Base-by-base conservation (phyloP, 37 sponge, comb jelly and placozoan genomes). In the Chondrosia reniformis region DNA sequence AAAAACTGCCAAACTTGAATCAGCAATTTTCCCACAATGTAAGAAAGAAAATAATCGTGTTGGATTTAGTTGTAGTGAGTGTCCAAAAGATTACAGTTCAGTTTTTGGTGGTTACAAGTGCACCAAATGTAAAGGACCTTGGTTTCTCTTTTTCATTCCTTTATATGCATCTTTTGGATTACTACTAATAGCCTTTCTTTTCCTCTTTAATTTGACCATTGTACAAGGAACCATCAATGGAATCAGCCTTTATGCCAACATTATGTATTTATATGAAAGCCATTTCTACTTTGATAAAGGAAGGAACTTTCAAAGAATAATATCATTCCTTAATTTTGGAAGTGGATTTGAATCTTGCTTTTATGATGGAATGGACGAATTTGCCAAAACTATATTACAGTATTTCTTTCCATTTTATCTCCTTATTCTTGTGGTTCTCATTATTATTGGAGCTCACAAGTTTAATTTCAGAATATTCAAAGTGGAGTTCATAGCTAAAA, bases 301-400 rank as follows among this genome's bases (percentile, higher is more conserved):
- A 19, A 39, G 42, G 7, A 21, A 21, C 43, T 37, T 69, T 6
- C 42, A 10, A 3, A 17, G 39, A 21, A 41, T 40, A 4, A 41
- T 69, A 24, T 21, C 72, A 21, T 21, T 76, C 13, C 9, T 84
- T 5, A 89, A 89, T 33, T 58, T 87, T 63, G 89, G 84, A 17
- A 22, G 44, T n/a, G 78, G 78, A 0, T 46, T 77, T 67, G 33
- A 85, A 19, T 52, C 83, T 25, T 89, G 89, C 24, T 89, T 89
- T 57, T 89, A 52, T 62, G 79, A 84, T 77, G 89, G 89, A 5
- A 89, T 89, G 89, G 76, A 55, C 38, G 85, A 89, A 43, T 58
- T 65, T 25, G 55, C 56, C 2, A 89, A 84, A 34, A 43, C 61
- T 28, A 76, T 67, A 3, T 49, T 89, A 21, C 85, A 80, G 64